Conservation (phyloP, 2,888 invertebrate species). For the Lomographa bimaculata region DNA sequence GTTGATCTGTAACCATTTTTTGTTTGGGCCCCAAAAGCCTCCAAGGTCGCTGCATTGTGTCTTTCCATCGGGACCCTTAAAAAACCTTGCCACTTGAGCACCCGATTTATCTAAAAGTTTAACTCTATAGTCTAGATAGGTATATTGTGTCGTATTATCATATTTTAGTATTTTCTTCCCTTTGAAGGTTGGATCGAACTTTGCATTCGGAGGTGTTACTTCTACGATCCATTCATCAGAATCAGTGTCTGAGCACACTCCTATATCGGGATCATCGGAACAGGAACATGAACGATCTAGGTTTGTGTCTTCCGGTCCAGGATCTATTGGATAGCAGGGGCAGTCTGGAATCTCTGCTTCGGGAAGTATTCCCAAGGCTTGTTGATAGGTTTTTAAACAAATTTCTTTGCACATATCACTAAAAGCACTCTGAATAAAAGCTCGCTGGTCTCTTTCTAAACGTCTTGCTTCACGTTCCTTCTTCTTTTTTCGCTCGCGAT, state of each 20-base stretch:
- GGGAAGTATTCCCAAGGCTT: constrained; percentile 68
- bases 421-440: constrained; percentile 70
- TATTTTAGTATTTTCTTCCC: constrained; percentile 50
- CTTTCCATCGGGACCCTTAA: constrained; percentile 71
- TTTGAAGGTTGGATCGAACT: constrained; percentile 58
- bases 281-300: constrained; percentile 67
- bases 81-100: constrained; percentile 68
- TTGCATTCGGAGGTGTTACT: constrained; percentile 73
- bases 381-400: constrained; percentile 72
- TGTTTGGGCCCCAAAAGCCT: constrained; percentile 68
- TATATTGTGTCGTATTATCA: constrained; percentile 61
- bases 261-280: constrained; percentile 51
- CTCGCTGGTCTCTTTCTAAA: constrained; percentile 65
- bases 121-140: constrained; percentile 68
- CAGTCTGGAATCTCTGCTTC: constrained; percentile 65
- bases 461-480: constrained; percentile 64
- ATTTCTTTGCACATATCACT: constrained; percentile 72
- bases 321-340: constrained; percentile 58
- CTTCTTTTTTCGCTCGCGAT: constrained; percentile 58
- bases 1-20: constrained; percentile 72
- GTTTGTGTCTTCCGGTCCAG: constrained; percentile 51
- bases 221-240: constrained; percentile 75
- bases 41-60: constrained; percentile 73
- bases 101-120: constrained; percentile 65
- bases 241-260: constrained; percentile 59